Evolutionary conservation across 2,113 vertebrate genomes (phyloP).

Genomic region (Larimichthys polyactis): DNA sequence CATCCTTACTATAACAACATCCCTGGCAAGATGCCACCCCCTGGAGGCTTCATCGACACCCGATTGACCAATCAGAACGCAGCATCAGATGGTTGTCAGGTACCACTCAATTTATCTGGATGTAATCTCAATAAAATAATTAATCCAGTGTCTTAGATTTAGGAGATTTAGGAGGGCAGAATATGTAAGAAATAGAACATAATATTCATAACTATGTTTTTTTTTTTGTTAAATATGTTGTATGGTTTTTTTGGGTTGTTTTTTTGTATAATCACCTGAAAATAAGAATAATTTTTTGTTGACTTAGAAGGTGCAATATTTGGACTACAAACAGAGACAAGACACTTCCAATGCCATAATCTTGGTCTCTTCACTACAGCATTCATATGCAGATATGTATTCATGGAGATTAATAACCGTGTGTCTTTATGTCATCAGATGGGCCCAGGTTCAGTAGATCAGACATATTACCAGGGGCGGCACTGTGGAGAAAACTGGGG

Average conservation of each 20-base stretch:
- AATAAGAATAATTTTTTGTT: too few relatives aligned
- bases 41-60: constrained; percentile 90
- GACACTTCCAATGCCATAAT: too few relatives aligned
- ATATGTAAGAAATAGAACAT: too few relatives aligned
- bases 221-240: too few relatives aligned
- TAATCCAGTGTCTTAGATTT: too few relatives aligned
- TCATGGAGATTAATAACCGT: background rate
- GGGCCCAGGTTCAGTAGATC: constrained; percentile 86
- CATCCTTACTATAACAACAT: constrained; percentile 96
- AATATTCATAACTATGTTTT: too few relatives aligned
- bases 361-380: too few relatives aligned
- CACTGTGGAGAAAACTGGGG: constrained; percentile 85
- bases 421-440: constrained; percentile 75
- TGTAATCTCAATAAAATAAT: background rate
- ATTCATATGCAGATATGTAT: too few relatives aligned
- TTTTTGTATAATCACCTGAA: too few relatives aligned
- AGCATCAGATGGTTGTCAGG: constrained; percentile 85
- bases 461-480: constrained; percentile 94
- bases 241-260: background rate
- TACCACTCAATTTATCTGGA: constrained; percentile 56
- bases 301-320: too few relatives aligned
- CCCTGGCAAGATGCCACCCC: constrained; percentile 92
- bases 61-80: constrained; percentile 85
- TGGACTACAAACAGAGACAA: too few relatives aligned
- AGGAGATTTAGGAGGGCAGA: too few relatives aligned